Conservation (phyloP, 2,113 vertebrate species). For the Tetrax tetrax region DNA sequence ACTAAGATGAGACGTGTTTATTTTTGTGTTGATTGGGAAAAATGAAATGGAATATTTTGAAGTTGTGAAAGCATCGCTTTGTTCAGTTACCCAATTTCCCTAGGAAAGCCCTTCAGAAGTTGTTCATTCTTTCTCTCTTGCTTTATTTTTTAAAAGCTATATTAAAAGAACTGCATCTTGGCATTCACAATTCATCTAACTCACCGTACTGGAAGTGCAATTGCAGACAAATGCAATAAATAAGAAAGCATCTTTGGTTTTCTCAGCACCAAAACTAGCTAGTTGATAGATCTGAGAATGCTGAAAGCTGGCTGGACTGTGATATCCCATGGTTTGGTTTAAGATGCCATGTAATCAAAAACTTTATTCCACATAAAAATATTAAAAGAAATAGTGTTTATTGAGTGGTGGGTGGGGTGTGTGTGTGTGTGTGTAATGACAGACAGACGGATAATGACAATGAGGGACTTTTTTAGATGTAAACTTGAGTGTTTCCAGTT, state of each 20-base stretch:
- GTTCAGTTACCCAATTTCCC: background rate
- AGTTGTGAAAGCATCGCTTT: background rate
- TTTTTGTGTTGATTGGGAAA: background rate
- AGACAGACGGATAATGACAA: too few species aligned
- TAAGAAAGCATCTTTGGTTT: background rate
- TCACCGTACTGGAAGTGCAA: background rate
- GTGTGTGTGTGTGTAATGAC: too few species aligned
- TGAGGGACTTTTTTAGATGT: background rate
- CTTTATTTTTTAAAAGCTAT: background rate
- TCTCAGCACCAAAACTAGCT: background rate
- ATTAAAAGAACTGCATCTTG: background rate
- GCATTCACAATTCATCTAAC: background rate
- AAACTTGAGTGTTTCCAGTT: background rate
- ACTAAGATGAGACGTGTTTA: background rate
- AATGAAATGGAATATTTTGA: background rate
- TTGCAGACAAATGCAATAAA: background rate
- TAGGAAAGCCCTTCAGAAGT: background rate
- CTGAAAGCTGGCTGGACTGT: background rate
- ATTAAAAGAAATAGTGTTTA: background rate
- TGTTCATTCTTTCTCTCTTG: background rate
- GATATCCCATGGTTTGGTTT: background rate
- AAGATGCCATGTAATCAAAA: background rate
- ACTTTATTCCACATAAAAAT: background rate
- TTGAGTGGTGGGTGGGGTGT: too few species aligned
- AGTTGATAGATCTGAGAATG: background rate